Evolutionary conservation across 2,113 vertebrate genomes (phyloP).

Genomic region (Carettochelys insculpta): DNA sequence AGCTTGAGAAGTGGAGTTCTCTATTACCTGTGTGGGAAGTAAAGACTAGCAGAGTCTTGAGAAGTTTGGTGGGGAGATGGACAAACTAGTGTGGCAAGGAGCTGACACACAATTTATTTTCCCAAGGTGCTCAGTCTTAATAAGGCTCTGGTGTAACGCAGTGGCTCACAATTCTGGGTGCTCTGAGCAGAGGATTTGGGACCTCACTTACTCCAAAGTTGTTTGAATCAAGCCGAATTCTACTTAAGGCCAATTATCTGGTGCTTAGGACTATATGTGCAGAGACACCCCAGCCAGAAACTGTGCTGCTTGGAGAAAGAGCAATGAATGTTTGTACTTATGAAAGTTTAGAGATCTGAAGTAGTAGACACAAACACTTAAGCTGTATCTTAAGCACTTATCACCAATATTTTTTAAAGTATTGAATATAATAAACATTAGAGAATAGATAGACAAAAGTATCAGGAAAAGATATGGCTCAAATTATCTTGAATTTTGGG

Average conservation of each 20-base stretch:
- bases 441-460: background rate
- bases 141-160: background rate
- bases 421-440: background rate
- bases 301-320: background rate
- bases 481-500: background rate
- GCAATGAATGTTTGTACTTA: background rate
- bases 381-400: background rate
- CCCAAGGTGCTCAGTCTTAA: background rate
- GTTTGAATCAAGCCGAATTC: background rate
- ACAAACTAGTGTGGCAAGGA: background rate
- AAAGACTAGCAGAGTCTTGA: background rate
- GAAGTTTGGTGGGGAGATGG: background rate
- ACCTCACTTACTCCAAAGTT: background rate
- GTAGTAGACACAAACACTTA: background rate
- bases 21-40: background rate
- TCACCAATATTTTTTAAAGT: background rate
- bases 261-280: background rate
- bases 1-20: background rate
- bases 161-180: background rate
- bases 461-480: background rate
- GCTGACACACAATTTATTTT: background rate
- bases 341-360: background rate
- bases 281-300: background rate
- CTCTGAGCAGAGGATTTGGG: background rate
- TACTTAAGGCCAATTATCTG: background rate